Evolutionary conservation across 2,888 invertebrate genomes (phyloP), one percentile per base, ranked within the genome.

Genomic region (Lycophotia porphyrea): DNA sequence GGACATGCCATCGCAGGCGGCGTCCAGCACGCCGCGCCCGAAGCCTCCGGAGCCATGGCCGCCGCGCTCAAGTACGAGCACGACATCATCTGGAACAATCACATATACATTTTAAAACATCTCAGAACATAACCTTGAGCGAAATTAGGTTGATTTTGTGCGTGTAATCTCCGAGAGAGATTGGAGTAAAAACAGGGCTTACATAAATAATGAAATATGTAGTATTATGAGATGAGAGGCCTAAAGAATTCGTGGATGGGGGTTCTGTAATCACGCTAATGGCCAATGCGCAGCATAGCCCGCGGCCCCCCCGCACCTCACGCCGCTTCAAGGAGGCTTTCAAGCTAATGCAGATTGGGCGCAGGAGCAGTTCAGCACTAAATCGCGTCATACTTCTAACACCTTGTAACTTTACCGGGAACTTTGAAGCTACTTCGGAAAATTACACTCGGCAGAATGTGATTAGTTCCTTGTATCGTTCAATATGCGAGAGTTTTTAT

Each of bases 201-300:
- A 94, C 95, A 96, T 96, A 95, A 96, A 96, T 96, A 96, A 96
- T 96, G 94, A 95, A 95, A 95, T 95, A 95, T 96, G 95, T 95
- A 94, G 94, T 95, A 95, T 95, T 95, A 96, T 94, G 95, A 95
- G 95, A 95, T 94, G 95, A 94, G 95, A 94, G 93, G 95, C 93
- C 95, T 95, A 94, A 95, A 95, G 95, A 95, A 96, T 95, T 94
- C 93, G 94, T 93, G 93, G 94, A 93, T 87, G 93, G 91, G 93
- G 88, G 88, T 92, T 90, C 94, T 95, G 94, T 96, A 96, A 96
- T 96, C 96, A 96, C 94, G 95, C 96, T 96, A 96, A 96, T 96
- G 96, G 96, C 95, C 95, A 96, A 96, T 96, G 95, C 96, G 95
- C 96, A 93, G 93, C 91, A 88, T 88, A 77, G 84, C 89, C 88